Conservation (phyloP, 2,888 invertebrate species). For the Lasioglossum lativentre region DNA sequence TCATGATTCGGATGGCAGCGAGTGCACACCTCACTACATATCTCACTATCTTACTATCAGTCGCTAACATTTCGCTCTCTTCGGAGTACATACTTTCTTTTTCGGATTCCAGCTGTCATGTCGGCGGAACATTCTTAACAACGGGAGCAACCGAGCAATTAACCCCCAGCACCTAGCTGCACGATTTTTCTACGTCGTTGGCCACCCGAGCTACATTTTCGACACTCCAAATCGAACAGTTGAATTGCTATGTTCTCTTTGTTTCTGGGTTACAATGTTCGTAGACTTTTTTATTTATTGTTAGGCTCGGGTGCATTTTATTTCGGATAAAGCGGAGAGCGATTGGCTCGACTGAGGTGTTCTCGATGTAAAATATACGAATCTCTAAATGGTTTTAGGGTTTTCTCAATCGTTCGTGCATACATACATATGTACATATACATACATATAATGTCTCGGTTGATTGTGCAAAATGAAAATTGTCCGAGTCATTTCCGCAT, state of each 20-base stretch:
- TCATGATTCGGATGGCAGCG: constrained; percentile 39
- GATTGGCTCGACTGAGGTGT: too few species aligned
- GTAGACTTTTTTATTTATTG: neutral
- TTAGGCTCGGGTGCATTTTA: neutral
- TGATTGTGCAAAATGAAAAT: too few species aligned
- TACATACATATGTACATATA: too few species aligned
- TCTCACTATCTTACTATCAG: neutral
- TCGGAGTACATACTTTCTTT: neutral
- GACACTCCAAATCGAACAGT: neutral
- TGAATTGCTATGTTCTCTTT: neutral
- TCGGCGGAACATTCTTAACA: neutral
- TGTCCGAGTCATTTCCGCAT: too few species aligned
- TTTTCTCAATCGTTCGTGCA: too few species aligned
- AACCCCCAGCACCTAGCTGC: neutral
- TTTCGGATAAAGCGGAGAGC: neutral
- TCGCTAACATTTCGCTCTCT: neutral
- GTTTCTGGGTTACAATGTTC: neutral
- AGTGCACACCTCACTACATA: constrained; percentile 37
- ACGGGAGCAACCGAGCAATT: neutral
- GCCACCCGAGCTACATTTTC: neutral
- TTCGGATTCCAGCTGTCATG: neutral
- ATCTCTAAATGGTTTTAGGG: too few species aligned
- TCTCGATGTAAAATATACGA: too few species aligned
- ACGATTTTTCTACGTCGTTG: constrained; percentile 1
- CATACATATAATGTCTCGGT: too few species aligned